Base-by-base conservation (phyloP, 2,888 invertebrate species). In the Athrips mouffetella region DNA sequence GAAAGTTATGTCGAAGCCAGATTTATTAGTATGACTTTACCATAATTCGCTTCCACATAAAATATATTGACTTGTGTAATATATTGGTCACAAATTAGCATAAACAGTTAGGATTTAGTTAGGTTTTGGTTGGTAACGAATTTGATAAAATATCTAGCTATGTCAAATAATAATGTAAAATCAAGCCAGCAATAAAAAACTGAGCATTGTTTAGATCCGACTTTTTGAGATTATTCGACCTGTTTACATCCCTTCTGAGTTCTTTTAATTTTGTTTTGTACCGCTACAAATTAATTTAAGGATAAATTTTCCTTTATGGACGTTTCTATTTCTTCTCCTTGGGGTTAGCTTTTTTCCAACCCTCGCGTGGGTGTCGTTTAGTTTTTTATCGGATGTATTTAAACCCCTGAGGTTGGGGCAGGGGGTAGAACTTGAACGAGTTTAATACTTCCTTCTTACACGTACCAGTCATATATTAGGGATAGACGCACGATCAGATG, bases 381-480 rank as follows among this genome's bases (percentile, higher is more conserved):
- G 81, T 85, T 87, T 84, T 83, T 87, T 86, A 87, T 88, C 83
- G 84, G 80, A 80, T 80, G 81, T 85, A 86, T 83, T 87, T 86
- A 86, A 84, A 80, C 59, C 62, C 50, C 52, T 48, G 42, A 60
- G 59, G 71, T 73, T 50, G 46, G 44, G 59, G 60, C 72, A 72
- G 70, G 75, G 84, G 84, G 87, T 80, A 81, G 73, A 73, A 73
- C 75, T 84, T 77, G 80, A 78, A 75, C 70, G 80, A 76, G 70
- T 83, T 80, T 84, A 85, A 82, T 83, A 81, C 80, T 83, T 85
- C 82, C 83, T 78, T 68, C 76, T 67, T 71, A 76, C 78, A 76
- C 74, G 76, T 73, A 67, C 69, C 61, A 54, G 53, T 56, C 62
- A 60, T 64, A 66, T 65, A 63, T 68, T 61, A 61, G 60, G 60